phyloP scores from a whole-genome alignment of 92 coral and sea anemone species.

The Plumapathes pennacea region DNA sequence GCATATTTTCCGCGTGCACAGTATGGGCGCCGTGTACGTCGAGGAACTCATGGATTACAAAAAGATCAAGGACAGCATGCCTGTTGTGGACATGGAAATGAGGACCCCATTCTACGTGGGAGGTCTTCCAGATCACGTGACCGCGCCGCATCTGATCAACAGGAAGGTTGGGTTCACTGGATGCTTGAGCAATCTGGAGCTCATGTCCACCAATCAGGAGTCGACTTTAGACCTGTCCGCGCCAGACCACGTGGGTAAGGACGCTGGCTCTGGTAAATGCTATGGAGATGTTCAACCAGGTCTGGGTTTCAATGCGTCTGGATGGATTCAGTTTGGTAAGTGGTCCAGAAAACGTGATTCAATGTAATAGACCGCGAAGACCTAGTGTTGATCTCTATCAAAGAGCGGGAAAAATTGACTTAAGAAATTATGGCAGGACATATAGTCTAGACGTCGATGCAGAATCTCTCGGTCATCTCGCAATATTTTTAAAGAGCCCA shows the following conservation, averaged over 20 bases:
- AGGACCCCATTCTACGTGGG: conserved; percentile 68
- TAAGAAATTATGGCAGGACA: no score
- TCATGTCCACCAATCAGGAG: conserved; percentile 19
- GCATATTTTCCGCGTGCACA: conserved; percentile 37
- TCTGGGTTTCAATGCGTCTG: conserved; percentile 64
- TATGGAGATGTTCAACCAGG: conserved; percentile 53
- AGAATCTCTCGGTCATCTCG: no score
- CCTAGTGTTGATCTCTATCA: no score
- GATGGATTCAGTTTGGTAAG: conserved; percentile 81
- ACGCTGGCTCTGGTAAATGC: conserved; percentile 34
- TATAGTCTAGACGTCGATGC: no score
- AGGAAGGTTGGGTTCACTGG: conserved; percentile 66
- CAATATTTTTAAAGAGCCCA: background rate
- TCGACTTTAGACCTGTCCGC: conserved; percentile 38
- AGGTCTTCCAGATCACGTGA: conserved; percentile 66
- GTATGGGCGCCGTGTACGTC: conserved; percentile 65
- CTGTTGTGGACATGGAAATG: conserved; percentile 27
- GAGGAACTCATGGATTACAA: conserved; percentile 57
- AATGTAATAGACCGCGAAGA: no score
- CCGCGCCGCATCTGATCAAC: conserved; percentile 52
- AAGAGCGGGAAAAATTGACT: no score
- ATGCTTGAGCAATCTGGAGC: conserved; percentile 40
- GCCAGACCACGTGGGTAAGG: conserved; percentile 30
- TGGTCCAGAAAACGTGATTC: no score
- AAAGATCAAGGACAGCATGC: conserved; percentile 20